Percentiles rank a stretch among this genome's conserved stretches.
phyloP scores from a whole-genome alignment of 2,888 invertebrate species.

The Euphydryas editha region DNA sequence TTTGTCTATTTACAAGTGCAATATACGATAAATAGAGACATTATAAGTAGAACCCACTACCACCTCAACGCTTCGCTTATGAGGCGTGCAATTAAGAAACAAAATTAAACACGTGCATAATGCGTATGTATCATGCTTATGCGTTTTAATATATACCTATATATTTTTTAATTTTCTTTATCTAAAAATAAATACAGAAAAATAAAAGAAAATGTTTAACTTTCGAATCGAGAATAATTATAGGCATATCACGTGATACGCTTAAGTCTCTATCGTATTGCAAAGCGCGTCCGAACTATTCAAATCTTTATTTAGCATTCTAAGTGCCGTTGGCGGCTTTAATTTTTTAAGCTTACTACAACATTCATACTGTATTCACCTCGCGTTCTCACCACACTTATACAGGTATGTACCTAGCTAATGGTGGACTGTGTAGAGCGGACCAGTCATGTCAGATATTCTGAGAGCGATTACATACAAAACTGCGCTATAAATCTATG shows the following conservation, averaged over 20 bases:
- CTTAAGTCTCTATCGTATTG: slow-evolving; percentile 66
- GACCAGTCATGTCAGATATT: slow-evolving; percentile 45
- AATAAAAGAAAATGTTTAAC: slow-evolving; percentile 56
- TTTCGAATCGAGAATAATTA: slow-evolving; percentile 62
- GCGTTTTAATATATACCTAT: no score
- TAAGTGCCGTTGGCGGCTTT: slow-evolving; percentile 69
- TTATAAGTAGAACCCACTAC: no score
- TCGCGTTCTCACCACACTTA: slow-evolving; percentile 73
- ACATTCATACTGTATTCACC: slow-evolving; percentile 73
- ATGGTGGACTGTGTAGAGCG: slow-evolving; percentile 60
- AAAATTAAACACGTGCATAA: no score
- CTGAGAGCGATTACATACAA: slow-evolving; percentile 38
- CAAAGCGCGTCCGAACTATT: slow-evolving; percentile 63
- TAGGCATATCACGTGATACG: slow-evolving; percentile 63
- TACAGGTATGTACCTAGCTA: slow-evolving; percentile 71
- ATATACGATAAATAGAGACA: no score
- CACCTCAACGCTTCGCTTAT: no score
- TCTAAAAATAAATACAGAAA: no score
- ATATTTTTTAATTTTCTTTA: no score
- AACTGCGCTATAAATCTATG: slow-evolving; percentile 48
- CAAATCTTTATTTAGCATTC: slow-evolving; percentile 78
- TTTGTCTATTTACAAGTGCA: no score
- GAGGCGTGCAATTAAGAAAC: no score
- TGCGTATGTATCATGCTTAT: background rate
- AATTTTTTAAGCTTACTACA: slow-evolving; percentile 75